These are phyloP conservation scores for Mionectes olivaceus DNA, from an alignment of 2,797 vertebrate species.

Conservation along the genomic window DNA sequence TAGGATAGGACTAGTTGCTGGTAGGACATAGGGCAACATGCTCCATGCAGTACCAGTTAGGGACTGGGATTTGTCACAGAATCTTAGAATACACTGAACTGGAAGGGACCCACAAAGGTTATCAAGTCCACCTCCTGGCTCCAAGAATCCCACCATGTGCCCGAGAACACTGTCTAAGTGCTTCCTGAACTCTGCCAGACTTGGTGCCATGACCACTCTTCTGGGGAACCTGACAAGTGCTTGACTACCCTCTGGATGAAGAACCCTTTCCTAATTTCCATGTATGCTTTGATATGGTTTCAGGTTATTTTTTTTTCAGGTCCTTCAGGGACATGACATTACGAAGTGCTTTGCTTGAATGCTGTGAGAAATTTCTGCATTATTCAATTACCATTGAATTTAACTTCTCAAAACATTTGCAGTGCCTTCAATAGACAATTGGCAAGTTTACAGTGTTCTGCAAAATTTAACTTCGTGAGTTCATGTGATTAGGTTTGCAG, in stretches of 20 bases:
- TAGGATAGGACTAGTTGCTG: neutral
- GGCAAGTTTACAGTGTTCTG: neutral
- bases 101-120: neutral
- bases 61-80: neutral
- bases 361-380: neutral
- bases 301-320: neutral
- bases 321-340: neutral
- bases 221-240: neutral
- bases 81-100: neutral
- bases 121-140: too few species aligned
- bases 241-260: neutral
- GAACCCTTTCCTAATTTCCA: neutral
- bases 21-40: accelerated
- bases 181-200: neutral
- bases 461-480: neutral
- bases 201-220: neutral
- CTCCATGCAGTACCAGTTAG: neutral
- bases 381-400: neutral
- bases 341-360: neutral
- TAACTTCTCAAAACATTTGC: neutral
- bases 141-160: neutral
- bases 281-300: neutral
- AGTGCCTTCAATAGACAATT: neutral
- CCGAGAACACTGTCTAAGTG: neutral
- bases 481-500: neutral